Base-by-base conservation (phyloP, 2,888 invertebrate genomes). In the Clanis bilineata region DNA sequence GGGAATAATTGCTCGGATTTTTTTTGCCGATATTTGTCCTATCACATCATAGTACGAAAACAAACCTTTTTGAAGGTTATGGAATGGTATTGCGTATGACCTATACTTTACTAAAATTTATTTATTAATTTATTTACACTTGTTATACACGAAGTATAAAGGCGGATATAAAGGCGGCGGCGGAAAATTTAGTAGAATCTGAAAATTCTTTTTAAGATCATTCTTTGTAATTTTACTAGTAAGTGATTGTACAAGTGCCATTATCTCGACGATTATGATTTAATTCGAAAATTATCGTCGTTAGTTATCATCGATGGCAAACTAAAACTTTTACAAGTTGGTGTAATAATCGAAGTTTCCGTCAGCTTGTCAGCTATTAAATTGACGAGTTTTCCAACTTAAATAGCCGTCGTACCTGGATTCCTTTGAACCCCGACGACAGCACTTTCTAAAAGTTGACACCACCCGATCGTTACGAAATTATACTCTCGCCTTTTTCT, bases 311-410 rank as follows among this genome's bases (percentile, higher is more conserved):
- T 51, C 51, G 15, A 25, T 32, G 6, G 15, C 10, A 15, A 51
- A 51, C 51, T 28, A n/a, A 54, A 47, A 56, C n/a, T 25, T 47
- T 55, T 58, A 43, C 15, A 55, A 56, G 38, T 47, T 22, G 22
- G 45, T 61, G 51, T 43, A 43, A 45, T 47, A 60, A 51, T 45
- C 54, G 43, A 43, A 28, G 39, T 28, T 22, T 41, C 56, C 41
- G 56, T 32, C 56, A 57, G 56, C 51, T 38, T 36, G 51, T 51
- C 39, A 18, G 58, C 39, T 23, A 51, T 45, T 22, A 54, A 61
- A 58, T 58, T 41, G 58, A 57, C 61, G 54, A 57, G 44, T 57
- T 61, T 57, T 43, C 51, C 43, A 57, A 61, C 38, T 61, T 58
- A 55, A 41, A 41, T 32, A 54, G 22, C 18, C 57, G 15, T 1